Evolutionary conservation across 2,888 invertebrate genomes (phyloP), one percentile per base, ranked within the genome.

Genomic region (Volucella zonaria): DNA sequence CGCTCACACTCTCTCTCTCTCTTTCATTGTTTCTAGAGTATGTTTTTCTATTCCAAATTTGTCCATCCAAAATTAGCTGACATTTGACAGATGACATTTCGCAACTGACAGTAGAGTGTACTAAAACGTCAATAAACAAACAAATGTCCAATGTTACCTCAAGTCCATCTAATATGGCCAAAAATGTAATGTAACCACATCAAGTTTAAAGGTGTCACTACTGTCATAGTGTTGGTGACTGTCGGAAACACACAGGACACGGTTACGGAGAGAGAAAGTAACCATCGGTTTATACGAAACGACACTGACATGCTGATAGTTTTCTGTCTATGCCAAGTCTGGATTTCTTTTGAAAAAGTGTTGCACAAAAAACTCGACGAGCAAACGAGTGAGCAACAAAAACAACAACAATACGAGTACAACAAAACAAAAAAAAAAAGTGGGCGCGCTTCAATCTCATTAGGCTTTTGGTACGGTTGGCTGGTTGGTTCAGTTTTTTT

Each of bases 251-350:
- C 6, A 31, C 31, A 31, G 31, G 31, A 31, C 31, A 56, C 31
- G 38, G 31, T 56, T 56, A 23, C 31, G 15, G 15, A 66, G 61
- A 6, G 40, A 54, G 52, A 42, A 76, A 38, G 38, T 31, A 45
- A 10, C 14, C 15, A 64, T 47, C 49, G 38, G 52, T 56, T 15
- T 4, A 52, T 11, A 54, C 59, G 42, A 61, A 66, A 75, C 70
- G 38, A 70, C 31, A 31, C 73, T 47, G 49, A 43, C 67, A 62
- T 64, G 52, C 52, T 59, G 61, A 83, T 83, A 75, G 70, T 76
- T 80, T 66, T 74, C 75, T 76, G 80, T 83, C 83, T 83, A 80
- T 76, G 83, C 75, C 80, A 71, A 80, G 83, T 80, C 83, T 80
- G 75, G 83, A 76, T 83, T 82, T 66, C 59, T 79, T 80, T 61